A percentile compares a stretch with the other conserved stretches of the same genome.
Conservation (phyloP, 2,888 invertebrate species). For the Caenorhabditis doughertyi region DNA sequence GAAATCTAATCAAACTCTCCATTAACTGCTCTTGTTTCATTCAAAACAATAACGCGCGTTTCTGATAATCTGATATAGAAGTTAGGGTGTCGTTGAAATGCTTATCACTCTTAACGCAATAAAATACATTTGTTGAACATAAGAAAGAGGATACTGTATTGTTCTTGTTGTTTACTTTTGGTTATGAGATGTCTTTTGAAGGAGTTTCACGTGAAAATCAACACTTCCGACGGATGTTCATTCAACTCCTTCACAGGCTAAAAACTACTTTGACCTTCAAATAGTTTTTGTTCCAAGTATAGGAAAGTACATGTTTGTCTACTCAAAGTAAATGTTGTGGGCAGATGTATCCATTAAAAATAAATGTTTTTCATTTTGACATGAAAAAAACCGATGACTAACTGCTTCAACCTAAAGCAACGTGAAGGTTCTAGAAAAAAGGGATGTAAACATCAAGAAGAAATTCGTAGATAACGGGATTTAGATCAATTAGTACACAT, state of each 20-base stretch:
- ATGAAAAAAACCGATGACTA: constrained; percentile 1
- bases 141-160: constrained; percentile 11
- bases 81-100: constrained; percentile 45
- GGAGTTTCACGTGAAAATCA: constrained; percentile 50
- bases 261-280: constrained; percentile 41
- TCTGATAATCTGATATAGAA: constrained; percentile 16
- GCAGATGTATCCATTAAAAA: not conserved
- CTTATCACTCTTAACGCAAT: constrained; percentile 18
- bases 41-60: constrained; percentile 26
- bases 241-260: constrained; percentile 10
- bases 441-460: no score
- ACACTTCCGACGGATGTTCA: constrained; percentile 36
- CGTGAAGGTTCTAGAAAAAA: no score
- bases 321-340: not conserved
- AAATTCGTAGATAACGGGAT: no score
- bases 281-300: not conserved
- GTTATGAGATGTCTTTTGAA: not conserved
- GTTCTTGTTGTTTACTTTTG: constrained; percentile 22
- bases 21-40: constrained; percentile 34
- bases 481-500: no score
- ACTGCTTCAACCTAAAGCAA: no score
- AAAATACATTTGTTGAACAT: constrained; percentile 4
- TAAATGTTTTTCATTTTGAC: not conserved
- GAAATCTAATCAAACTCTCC: constrained; percentile 18
- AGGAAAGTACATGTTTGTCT: not conserved